Percentiles rank a stretch among this genome's conserved stretches.
Evolutionary conservation across 2,888 invertebrate genomes (phyloP).

Genomic region (Acheta domesticus): DNA sequence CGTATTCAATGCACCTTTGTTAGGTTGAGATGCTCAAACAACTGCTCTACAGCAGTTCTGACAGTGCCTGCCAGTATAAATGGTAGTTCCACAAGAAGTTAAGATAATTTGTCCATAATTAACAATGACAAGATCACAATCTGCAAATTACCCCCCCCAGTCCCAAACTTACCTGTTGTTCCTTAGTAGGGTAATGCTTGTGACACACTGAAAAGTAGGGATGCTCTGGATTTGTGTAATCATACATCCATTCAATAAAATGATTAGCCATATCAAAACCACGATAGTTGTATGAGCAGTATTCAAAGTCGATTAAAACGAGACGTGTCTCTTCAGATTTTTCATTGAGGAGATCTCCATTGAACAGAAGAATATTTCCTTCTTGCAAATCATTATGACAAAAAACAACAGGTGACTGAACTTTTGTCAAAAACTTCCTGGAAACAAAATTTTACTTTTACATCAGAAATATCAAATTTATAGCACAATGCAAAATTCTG

Average conservation of each 20-base stretch:
- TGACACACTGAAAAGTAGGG: conserved; percentile 72
- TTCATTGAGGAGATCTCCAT: conserved; percentile 44
- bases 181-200: conserved; percentile 68
- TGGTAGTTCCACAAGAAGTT: too few relatives aligned
- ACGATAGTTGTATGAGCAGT: conserved; percentile 90
- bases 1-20: too few relatives aligned
- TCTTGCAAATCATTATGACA: conserved; percentile 95
- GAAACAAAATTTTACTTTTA: conserved; percentile 31
- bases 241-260: conserved; percentile 87
- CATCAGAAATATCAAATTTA: too few relatives aligned
- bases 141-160: neutral
- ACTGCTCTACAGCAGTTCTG: too few relatives aligned
- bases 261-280: conserved; percentile 94
- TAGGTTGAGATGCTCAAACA: too few relatives aligned
- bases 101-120: too few relatives aligned
- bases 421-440: conserved; percentile 50
- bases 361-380: conserved; percentile 65
- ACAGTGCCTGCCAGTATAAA: too few relatives aligned
- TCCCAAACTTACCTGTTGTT: conserved; percentile 66
- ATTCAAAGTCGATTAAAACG: conserved; percentile 88
- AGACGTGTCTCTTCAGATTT: conserved; percentile 57
- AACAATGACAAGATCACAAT: too few relatives aligned
- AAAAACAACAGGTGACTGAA: conserved; percentile 80
- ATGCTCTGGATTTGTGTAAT: conserved; percentile 73
- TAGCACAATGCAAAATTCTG: too few relatives aligned